These are phyloP conservation scores for Batillaria attramentaria DNA, from an alignment of 1,140 invertebrate species.

Conservation along the genomic window DNA sequence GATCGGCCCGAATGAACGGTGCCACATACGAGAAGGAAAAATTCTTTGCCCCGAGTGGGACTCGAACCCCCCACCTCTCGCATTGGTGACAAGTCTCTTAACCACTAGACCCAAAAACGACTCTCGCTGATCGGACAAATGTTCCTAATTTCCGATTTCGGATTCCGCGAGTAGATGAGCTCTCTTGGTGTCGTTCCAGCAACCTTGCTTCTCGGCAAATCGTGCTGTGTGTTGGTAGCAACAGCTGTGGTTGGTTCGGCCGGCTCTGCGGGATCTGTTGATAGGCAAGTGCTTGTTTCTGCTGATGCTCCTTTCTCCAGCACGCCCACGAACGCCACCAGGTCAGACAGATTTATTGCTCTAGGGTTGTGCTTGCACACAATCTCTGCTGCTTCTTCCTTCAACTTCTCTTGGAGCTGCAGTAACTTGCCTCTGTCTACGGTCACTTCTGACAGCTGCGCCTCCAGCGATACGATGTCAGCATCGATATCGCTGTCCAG, in stretches of 20 bases:
- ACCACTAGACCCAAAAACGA: conserved; percentile 8
- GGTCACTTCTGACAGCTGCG: background rate
- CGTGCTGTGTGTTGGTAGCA: no score
- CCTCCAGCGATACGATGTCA: conserved; percentile 9
- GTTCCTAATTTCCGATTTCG: background rate
- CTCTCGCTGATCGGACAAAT: background rate
- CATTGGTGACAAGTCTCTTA: no score
- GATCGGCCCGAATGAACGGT: no score
- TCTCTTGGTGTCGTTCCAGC: background rate
- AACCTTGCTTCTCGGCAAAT: background rate
- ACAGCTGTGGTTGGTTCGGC: no score
- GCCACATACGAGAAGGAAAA: no score
- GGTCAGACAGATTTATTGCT: background rate
- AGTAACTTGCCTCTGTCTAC: background rate
- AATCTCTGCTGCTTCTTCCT: background rate
- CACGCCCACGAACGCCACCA: background rate
- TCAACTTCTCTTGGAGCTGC: background rate
- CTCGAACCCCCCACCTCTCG: no score
- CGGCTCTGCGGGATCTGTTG: no score
- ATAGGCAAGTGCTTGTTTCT: no score
- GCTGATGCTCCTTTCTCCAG: no score
- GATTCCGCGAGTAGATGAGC: conserved; percentile 7
- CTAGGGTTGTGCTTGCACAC: background rate
- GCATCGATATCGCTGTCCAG: background rate
- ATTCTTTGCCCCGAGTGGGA: no score